Evolutionary conservation across 2,113 vertebrate genomes (phyloP).

Genomic region (Marmota monax): DNA sequence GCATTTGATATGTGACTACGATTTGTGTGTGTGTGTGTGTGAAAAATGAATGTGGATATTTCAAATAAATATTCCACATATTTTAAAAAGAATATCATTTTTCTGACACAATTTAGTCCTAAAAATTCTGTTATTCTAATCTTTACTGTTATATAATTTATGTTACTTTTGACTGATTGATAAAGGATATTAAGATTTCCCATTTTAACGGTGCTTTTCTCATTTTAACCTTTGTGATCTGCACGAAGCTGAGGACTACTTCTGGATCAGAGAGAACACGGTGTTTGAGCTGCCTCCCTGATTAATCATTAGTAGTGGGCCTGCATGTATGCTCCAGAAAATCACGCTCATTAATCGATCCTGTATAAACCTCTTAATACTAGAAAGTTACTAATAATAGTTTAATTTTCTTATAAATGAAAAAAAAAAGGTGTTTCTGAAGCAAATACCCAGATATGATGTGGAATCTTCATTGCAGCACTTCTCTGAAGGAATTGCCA

Average conservation of each 20-base stretch:
- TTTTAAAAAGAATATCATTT: neutral
- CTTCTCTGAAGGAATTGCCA: neutral
- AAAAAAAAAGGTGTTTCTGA: neutral
- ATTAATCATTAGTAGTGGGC: neutral
- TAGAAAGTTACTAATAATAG: neutral
- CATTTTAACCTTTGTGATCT: neutral
- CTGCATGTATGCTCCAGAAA: neutral
- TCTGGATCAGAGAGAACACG: neutral
- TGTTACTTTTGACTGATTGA: neutral
- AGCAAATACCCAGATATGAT: neutral
- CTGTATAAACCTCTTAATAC: neutral
- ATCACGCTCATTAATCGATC: neutral
- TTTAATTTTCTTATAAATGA: slow-evolving; percentile 16
- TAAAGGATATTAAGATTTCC: neutral
- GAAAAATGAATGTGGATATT: neutral
- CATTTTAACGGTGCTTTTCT: neutral
- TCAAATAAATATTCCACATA: neutral
- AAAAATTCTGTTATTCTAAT: neutral
- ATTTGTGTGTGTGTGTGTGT: neutral
- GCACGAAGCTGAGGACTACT: neutral
- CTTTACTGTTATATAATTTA: neutral
- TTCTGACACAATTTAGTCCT: neutral
- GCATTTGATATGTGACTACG: neutral
- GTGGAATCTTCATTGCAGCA: neutral
- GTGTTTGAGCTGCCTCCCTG: neutral